Base-by-base conservation (phyloP, 2,113 vertebrate genomes). In the Leucopsar rothschildi region DNA sequence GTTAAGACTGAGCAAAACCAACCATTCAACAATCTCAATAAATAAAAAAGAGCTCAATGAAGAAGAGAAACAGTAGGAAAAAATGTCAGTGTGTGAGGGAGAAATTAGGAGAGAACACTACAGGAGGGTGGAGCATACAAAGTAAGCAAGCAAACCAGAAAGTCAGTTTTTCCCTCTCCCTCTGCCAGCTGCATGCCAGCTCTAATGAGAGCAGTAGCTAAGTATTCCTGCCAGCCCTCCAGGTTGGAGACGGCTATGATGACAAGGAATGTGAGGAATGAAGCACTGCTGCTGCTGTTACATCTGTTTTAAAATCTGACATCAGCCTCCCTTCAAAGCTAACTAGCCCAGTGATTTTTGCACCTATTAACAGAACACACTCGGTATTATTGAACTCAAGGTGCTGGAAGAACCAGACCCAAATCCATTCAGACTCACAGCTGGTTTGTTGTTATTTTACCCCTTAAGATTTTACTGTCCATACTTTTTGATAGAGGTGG, bases 251-350 rank as follows among this genome's bases (percentile, higher is more conserved):
- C 2, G 1, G 82, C 33, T 73, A 80, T 29, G 55, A 69, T 73
- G 55, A 86, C 75, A 88, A 65, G 57, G 75, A 87, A 82, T 57
- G n/a, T 20, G 55, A 82, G 25, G 79, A 94, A 85, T 20, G 5
- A 3, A 87, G 47, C 44, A 33, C 35, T 84, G 60, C 37, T 69
- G 33, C 33, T 61, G 39, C 44, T 72, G 23, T 63, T 91, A 50
- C 42, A 80, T 87, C 84, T 94, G 82, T 59, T 92, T 90, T 56
- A 39, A 90, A 79, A 93, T 72, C 49, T 57, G 53, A 55, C 68
- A 72, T 60, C 65, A 83, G 11, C 27, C 35, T 61, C 57, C 45
- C 66, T 80, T 65, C 75, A 92, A 82, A 90, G 29, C n/a, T 63
- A 86, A 72, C 49, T 40, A 93, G 64, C 16, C 65, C 85, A 87